Base-by-base conservation (phyloP, 1,140 invertebrate species). In the Brachionus rubens region DNA sequence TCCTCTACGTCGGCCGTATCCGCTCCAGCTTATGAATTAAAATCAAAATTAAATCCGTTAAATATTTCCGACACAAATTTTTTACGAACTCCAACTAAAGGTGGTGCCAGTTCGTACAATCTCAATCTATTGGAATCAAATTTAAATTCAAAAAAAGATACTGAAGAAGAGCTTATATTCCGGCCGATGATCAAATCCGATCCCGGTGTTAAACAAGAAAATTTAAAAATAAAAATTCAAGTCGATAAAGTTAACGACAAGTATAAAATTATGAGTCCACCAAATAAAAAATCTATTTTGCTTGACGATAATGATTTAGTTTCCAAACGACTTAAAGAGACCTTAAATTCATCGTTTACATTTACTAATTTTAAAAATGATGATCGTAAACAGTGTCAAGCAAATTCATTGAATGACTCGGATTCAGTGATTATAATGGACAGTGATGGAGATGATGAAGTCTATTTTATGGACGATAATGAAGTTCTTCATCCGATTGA, bases 391-490 rank as follows among this genome's bases (percentile, higher is more conserved):
- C 5, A 14, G 14, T 16, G 14, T 46, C 9, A 14, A 19, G 19
- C 59, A 41, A 26, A 40, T 24, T 46, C 30, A 6, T 24, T 19
- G 19, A 65, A 43, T 16, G 59, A 65, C n/a, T 65, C 40, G 5
- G 59, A 65, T 43, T 65, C 19, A 10, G 43, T 65, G 14, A 65
- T 65, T 7, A 65, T 65, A 0, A 28, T 41, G 36, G 59, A 65
- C 9, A 65, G 59, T 65, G 59, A 65, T 46, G 43, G n/a, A 7
- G 43, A 46, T 43, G 40, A 65, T 28, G 59, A 65, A 4, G 40
- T 65, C 1, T 65, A 65, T 65, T 65, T 65, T 36, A 65, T 65
- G 59, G 59, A 65, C 19, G 59, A 65, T 16, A 43, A 65, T 65
- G 59, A 65, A 14, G 9, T 10, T n/a, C 21, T 65, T 21, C 33